Base-by-base conservation (phyloP, 2,797 vertebrate genomes). In the Danio albolineatus region DNA sequence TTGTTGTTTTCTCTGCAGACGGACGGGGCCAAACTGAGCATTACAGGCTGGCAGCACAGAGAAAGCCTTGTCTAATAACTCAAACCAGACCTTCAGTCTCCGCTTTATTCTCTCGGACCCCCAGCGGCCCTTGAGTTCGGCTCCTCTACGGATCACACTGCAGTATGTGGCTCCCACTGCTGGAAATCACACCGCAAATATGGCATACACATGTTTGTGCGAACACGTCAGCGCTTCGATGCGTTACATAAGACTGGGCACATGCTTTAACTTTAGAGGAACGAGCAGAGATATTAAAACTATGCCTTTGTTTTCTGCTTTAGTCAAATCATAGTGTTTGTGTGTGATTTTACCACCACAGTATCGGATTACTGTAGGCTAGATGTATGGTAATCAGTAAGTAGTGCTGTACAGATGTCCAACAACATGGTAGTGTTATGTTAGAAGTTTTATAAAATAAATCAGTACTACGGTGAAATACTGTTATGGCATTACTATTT, bases 21-120 rank as follows among this genome's bases (percentile, higher is more conserved):
- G 12, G 21, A 74, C 44, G 7, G 54, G 83, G 87, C 85, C 85
- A 86, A 76, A 81, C 79, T 76, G 80, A 86, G 79, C 78, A 86
- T 84, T 79, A 86, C 78, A 60, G 59, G 21, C 73, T 84, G 70
- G 73, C 72, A 80, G 81, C 51, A 89, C 86, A 89, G 88, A 86
- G 85, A 72, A 84, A 54, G 82, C 85, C 78, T 87, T 87, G 88
- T 89, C 84, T 85, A 61, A 75, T 86, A 87, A 89, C 82, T 87
- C 74, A 81, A 86, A 86, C 84, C 88, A 89, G 88, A 87, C 80
- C 69, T 73, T 14, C 51, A 78, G 67, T 54, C 76, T 82, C 80
- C 70, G 82, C 51, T 66, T 64, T 49, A 2, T 59, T 17, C 82
- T 61, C 48, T 19, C 57, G 43, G 83, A 81, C 83, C 82, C 83